Conservation (phyloP, 2,113 vertebrate genomes). For the Lamprologus lemairii region DNA sequence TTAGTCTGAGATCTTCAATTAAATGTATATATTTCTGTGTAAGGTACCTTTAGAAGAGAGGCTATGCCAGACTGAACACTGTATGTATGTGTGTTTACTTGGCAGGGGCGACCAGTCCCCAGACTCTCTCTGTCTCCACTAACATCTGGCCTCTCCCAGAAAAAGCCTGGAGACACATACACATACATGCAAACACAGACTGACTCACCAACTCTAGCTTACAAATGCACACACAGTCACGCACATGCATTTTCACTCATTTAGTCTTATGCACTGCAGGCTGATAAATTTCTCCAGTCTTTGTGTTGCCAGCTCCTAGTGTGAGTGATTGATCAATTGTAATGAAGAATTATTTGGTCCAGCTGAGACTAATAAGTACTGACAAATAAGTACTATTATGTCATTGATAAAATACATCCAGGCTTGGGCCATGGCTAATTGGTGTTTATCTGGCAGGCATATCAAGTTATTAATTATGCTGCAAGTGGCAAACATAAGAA, state of each 20-base stretch:
- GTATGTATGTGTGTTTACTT: background rate
- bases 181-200: background rate
- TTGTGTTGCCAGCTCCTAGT: background rate
- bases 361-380: background rate
- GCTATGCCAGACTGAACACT: background rate
- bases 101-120: background rate
- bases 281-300: background rate
- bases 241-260: background rate
- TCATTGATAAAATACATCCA: background rate
- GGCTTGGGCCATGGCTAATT: background rate
- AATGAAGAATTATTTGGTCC: background rate
- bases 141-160: constrained; percentile 18
- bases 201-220: background rate
- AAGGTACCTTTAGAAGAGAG: background rate
- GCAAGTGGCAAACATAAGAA: background rate
- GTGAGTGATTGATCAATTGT: constrained; percentile 30
- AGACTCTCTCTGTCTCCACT: background rate
- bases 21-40: background rate
- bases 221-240: background rate
- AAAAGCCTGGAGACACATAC: background rate
- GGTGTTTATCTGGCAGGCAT: background rate
- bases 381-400: constrained; percentile 25
- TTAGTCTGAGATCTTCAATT: background rate
- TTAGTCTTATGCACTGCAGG: background rate
- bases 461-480: background rate